These are phyloP conservation scores for Cheracebus regulus DNA, from an alignment of 2,797 vertebrate species.

Conservation along the genomic window DNA sequence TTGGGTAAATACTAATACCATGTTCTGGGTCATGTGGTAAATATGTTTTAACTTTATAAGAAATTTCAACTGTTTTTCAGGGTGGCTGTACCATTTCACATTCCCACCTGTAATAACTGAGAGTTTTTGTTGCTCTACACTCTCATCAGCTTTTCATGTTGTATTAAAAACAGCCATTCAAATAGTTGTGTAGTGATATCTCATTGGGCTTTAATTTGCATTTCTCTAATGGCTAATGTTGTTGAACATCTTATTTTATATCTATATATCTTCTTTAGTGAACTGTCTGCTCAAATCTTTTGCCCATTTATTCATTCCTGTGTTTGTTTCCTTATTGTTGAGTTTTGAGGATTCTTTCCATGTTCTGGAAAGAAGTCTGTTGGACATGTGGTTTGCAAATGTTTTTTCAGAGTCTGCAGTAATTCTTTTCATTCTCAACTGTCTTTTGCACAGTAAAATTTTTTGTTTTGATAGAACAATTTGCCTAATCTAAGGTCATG, in stretches of 20 bases:
- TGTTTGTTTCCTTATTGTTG: background rate
- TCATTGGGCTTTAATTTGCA: background rate
- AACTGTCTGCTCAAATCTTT: background rate
- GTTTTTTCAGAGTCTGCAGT: background rate
- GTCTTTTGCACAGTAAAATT: background rate
- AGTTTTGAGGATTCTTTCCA: background rate
- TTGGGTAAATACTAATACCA: background rate
- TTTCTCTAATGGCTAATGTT: background rate
- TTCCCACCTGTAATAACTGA: background rate
- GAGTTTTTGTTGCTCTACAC: background rate
- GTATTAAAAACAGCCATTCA: background rate
- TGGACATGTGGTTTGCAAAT: background rate
- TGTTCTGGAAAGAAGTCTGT: background rate
- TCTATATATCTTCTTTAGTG: background rate
- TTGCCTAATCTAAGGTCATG: background rate
- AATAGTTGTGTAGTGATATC: background rate
- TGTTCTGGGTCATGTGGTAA: background rate
- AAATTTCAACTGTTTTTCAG: background rate
- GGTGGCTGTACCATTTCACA: background rate
- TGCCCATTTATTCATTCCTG: background rate
- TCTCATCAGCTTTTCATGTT: background rate
- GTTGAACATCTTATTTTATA: background rate
- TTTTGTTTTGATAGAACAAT: background rate
- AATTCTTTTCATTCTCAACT: background rate
- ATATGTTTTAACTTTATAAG: background rate